These are phyloP conservation scores for Cheilosia scutellata DNA, from an alignment of 2,888 invertebrate species.

Conservation along the genomic window DNA sequence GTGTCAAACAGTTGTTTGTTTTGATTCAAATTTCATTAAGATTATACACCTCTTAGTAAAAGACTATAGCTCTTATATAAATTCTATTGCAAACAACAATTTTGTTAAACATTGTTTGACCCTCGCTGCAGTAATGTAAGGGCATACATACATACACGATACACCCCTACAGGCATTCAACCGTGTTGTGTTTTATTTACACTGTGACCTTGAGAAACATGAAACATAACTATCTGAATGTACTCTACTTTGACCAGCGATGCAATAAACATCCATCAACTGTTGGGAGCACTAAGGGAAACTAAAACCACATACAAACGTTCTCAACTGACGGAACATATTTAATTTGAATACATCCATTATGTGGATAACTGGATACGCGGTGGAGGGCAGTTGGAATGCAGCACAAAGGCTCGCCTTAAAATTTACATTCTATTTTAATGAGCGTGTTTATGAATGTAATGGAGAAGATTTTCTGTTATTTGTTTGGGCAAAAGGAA, in stretches of 20 bases:
- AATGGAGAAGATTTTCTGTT: constrained; percentile 24
- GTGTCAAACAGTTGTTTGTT: no score
- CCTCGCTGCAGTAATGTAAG: no score
- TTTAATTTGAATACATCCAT: constrained; percentile 1
- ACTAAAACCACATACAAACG: constrained; percentile 5
- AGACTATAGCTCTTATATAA: no score
- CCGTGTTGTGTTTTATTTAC: no score
- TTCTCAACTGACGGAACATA: constrained; percentile 17
- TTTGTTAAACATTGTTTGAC: no score
- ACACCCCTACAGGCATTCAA: no score
- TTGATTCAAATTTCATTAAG: no score
- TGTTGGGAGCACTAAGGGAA: background rate
- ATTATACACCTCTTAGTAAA: no score
- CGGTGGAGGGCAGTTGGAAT: background rate
- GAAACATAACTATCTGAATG: constrained; percentile 5
- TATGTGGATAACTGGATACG: background rate
- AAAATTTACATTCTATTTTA: constrained; percentile 37
- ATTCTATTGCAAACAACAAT: no score
- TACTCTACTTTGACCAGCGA: constrained; percentile 14
- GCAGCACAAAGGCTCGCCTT: constrained; percentile 6
- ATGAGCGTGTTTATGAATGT: constrained; percentile 26
- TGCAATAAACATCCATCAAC: background rate
- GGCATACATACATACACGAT: no score
- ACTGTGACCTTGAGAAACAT: no score
- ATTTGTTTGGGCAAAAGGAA: constrained; percentile 10